A percentile compares a stretch with the other conserved stretches of the same genome.
These are phyloP conservation scores for Coilia nasus DNA, from an alignment of 2,797 vertebrate species.

Conservation along the genomic window DNA sequence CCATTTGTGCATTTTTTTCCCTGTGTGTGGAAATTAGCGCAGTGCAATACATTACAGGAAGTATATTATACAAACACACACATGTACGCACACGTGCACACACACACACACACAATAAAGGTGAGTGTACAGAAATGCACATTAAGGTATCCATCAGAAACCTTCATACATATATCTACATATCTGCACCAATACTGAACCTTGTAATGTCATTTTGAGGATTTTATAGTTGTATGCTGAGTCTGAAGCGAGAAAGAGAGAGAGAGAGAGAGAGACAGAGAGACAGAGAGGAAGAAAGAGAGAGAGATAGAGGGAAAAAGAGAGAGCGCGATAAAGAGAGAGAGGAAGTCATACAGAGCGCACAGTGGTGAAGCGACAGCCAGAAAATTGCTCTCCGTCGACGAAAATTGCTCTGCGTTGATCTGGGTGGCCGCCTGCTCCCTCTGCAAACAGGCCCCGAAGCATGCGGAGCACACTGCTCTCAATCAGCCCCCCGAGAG, in stretches of 20 bases:
- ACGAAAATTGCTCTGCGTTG: not conserved
- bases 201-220: constrained; percentile 21
- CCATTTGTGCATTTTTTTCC: constrained; percentile 73
- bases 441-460: constrained; percentile 13
- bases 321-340: not conserved
- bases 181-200: constrained; percentile 1
- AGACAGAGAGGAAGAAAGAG: not conserved
- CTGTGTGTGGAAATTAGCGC: constrained; percentile 59
- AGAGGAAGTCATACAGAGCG: not conserved
- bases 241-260: not conserved
- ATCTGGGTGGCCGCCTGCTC: not conserved
- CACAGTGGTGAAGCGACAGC: constrained; percentile 5
- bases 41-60: constrained; percentile 2
- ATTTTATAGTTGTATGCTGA: not conserved
- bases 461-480: not conserved
- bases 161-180: not conserved
- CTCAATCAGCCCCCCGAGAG: constrained; percentile 6
- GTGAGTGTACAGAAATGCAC: not conserved
- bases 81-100: not conserved
- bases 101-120: not conserved
- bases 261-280: not conserved
- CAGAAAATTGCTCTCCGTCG: not conserved
- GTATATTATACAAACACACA: not conserved
- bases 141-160: not conserved
- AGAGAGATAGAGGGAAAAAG: not conserved